A percentile compares a stretch with the other conserved stretches of the same genome.
phyloP scores from a whole-genome alignment of 2,113 vertebrate genomes.

The Mobula birostris region DNA sequence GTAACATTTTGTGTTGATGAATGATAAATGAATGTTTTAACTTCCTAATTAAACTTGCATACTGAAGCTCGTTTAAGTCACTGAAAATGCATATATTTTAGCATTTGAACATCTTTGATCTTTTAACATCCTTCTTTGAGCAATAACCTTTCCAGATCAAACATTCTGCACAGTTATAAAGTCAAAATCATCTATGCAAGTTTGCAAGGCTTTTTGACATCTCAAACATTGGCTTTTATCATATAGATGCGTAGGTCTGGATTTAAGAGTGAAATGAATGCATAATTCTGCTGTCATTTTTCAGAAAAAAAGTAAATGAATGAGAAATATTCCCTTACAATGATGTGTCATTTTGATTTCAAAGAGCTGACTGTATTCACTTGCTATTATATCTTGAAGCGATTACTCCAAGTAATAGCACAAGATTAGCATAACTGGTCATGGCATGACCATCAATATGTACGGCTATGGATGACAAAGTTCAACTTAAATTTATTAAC shows the following conservation, averaged over 20 bases:
- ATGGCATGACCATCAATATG: not conserved
- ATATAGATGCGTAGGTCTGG: not conserved
- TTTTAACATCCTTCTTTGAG: not conserved
- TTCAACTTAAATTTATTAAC: not conserved
- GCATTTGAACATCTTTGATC: not conserved
- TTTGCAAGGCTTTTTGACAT: not conserved
- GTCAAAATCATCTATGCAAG: not conserved
- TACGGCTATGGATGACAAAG: not conserved
- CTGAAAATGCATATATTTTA: not conserved
- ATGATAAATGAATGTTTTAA: not conserved
- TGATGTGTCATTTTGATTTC: not conserved
- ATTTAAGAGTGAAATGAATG: not conserved
- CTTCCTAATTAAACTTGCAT: not conserved
- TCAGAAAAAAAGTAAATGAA: not conserved
- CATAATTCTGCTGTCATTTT: not conserved
- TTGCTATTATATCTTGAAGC: not conserved
- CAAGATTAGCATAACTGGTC: not conserved
- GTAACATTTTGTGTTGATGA: slow-evolving; percentile 8
- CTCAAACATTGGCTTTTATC: not conserved
- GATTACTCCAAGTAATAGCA: not conserved
- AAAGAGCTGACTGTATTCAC: not conserved
- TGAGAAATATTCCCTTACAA: not conserved
- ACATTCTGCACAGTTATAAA: not conserved
- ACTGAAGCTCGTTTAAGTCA: not conserved
- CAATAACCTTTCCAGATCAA: not conserved